Percentiles rank a stretch among this genome's conserved stretches.
These are phyloP conservation scores for Girardinichthys multiradiatus DNA, from an alignment of 2,113 vertebrate genomes.

Conservation along the genomic window DNA sequence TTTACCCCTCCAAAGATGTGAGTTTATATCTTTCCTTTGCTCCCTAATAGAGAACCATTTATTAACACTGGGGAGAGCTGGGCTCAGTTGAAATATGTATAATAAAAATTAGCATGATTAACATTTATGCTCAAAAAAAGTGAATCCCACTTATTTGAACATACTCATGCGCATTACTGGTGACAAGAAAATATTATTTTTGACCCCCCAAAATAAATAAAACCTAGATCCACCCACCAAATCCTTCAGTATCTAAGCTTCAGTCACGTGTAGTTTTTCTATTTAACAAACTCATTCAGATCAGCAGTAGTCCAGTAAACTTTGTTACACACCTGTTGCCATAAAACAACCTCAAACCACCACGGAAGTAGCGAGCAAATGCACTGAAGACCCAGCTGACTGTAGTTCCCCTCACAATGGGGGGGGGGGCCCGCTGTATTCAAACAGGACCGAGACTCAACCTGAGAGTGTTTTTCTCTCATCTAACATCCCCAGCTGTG, in stretches of 20 bases:
- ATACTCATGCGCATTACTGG: too few relatives aligned
- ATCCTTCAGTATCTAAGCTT: background rate
- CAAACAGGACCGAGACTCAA: constrained; percentile 34
- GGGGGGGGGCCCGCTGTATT: constrained; percentile 20
- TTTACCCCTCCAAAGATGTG: background rate
- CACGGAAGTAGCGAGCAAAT: background rate
- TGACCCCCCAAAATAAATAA: too few relatives aligned
- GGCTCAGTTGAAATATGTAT: background rate
- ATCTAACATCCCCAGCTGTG: constrained; percentile 67
- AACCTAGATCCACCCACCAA: background rate
- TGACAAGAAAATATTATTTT: too few relatives aligned
- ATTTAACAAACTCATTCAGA: background rate
- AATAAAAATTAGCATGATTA: too few relatives aligned
- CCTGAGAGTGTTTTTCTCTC: constrained; percentile 41
- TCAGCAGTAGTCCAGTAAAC: background rate
- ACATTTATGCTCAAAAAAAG: too few relatives aligned
- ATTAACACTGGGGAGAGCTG: background rate
- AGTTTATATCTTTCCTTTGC: background rate
- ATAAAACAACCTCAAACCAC: background rate
- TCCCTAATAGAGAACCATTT: background rate
- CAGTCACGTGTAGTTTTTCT: too few relatives aligned
- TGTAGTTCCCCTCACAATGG: constrained; percentile 25
- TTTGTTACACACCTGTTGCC: background rate
- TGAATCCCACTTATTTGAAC: too few relatives aligned
- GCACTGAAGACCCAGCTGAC: constrained; percentile 6